These are phyloP conservation scores for Bombus consobrinus DNA, from an alignment of 1,140 invertebrate species.

Conservation along the genomic window DNA sequence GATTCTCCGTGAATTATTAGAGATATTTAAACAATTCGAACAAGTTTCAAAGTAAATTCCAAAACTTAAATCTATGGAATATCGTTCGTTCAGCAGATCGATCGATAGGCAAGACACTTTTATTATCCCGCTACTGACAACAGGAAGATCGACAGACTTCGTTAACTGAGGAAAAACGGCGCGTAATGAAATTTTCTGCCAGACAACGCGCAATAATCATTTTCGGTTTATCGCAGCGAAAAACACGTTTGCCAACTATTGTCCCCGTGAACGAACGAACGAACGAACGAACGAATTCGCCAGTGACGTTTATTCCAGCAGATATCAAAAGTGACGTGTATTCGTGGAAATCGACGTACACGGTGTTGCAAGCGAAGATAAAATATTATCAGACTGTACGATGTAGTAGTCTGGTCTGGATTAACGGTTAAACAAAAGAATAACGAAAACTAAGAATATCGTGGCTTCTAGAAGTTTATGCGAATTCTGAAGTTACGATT, in stretches of 20 bases:
- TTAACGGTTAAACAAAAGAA: not conserved
- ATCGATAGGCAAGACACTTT: not conserved
- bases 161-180: not conserved
- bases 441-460: not conserved
- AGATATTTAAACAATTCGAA: not conserved
- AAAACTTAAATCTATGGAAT: not conserved
- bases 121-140: not conserved
- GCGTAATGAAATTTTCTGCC: not conserved
- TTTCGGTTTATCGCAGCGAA: not conserved
- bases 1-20: not conserved
- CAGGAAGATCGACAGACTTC: not conserved
- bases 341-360: not conserved
- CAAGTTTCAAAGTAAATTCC: no score
- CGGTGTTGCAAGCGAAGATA: not conserved
- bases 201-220: not conserved
- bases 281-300: not conserved
- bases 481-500: no score
- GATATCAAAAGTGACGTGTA: not conserved
- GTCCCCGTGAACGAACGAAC: not conserved
- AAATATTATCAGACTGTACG: not conserved
- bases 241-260: not conserved
- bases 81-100: no score
- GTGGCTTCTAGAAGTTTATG: not conserved
- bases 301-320: not conserved
- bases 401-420: not conserved